phyloP scores from a whole-genome alignment of 1,140 invertebrate genomes.

The Calycopis cecrops region DNA sequence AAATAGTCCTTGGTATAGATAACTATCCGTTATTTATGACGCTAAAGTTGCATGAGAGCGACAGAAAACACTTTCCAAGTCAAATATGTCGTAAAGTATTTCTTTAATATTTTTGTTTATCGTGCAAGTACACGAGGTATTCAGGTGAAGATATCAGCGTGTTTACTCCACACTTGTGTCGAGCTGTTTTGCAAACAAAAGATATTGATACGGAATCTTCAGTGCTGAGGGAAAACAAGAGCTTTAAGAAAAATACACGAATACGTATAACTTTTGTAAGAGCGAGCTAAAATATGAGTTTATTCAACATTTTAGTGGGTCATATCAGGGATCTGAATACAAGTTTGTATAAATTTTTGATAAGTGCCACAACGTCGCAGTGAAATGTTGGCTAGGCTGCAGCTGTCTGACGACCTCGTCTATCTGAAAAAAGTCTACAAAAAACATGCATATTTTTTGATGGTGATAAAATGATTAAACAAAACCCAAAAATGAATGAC shows the following conservation, averaged over 20 bases:
- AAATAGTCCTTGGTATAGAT: no score
- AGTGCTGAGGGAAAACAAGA: constrained; percentile 31
- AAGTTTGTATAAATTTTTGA: background rate
- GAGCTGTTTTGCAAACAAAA: constrained; percentile 35
- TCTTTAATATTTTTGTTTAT: constrained; percentile 29
- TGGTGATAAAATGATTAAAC: no score
- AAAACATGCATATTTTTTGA: no score
- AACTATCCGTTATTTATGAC: no score
- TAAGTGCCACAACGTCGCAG: no score
- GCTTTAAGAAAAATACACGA: constrained; percentile 25
- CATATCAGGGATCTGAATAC: constrained; percentile 2
- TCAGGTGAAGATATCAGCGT: constrained; percentile 26
- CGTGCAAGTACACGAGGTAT: constrained; percentile 17
- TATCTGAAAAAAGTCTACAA: background rate
- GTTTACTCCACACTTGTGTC: constrained; percentile 28
- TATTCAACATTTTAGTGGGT: background rate
- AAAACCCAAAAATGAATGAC: no score
- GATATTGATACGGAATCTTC: constrained; percentile 36
- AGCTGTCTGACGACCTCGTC: background rate
- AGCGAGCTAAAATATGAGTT: constrained; percentile 15
- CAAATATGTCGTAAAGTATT: background rate
- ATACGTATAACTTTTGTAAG: background rate
- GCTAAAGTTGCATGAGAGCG: no score
- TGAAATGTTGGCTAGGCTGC: background rate
- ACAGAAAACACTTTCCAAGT: no score